These are phyloP conservation scores for Pristionchus japonicus DNA, from an alignment of 2,888 invertebrate genomes.

Conservation along the genomic window DNA sequence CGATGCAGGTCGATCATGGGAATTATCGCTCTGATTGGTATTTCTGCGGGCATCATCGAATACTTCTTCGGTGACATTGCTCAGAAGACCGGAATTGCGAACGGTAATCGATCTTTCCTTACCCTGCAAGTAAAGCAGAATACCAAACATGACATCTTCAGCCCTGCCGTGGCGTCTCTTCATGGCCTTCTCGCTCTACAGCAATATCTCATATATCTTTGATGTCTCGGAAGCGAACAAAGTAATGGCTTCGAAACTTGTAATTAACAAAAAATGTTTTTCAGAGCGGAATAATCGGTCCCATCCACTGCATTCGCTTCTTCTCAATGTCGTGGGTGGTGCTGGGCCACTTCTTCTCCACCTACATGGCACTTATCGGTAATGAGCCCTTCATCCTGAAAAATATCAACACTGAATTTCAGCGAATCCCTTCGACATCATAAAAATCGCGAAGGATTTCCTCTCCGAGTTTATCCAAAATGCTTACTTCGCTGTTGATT, in stretches of 20 bases:
- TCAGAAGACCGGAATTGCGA: neutral
- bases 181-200: too few species aligned
- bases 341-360: conserved; percentile 32
- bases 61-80: conserved; percentile 26
- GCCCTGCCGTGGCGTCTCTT: too few species aligned
- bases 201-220: too few species aligned
- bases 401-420: neutral
- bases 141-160: too few species aligned
- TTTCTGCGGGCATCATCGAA: neutral
- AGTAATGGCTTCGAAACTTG: too few species aligned
- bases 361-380: neutral
- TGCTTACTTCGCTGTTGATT: conserved; percentile 57
- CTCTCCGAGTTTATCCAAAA: conserved; percentile 53
- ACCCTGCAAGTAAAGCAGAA: too few species aligned
- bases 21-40: neutral
- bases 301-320: conserved; percentile 47
- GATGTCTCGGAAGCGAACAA: too few species aligned
- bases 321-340: conserved; percentile 44
- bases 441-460: conserved; percentile 42
- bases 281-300: conserved; percentile 43
- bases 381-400: neutral
- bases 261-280: neutral
- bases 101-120: neutral
- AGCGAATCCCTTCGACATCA: conserved; percentile 51
- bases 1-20: conserved; percentile 10